phyloP scores from a whole-genome alignment of 2,113 vertebrate genomes.

The Glaucomys volans region DNA sequence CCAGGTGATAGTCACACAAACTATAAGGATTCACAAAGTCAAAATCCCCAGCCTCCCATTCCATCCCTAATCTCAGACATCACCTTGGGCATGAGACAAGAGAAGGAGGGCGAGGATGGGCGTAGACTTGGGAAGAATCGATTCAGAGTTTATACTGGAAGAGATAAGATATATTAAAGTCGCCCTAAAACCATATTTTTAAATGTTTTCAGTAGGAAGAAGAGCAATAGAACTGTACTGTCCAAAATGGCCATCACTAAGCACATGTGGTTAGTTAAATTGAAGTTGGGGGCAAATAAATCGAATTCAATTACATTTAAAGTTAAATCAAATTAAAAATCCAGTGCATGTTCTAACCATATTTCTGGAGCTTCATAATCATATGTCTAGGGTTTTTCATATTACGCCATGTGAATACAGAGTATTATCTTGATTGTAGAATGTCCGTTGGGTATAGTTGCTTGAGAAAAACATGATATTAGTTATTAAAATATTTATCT shows the following conservation, averaged over 20 bases:
- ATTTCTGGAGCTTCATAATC: not conserved
- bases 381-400: not conserved
- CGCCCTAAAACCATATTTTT: not conserved
- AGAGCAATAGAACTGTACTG: not conserved
- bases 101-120: not conserved
- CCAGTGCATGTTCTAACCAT: not conserved
- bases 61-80: not conserved
- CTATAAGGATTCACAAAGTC: not conserved
- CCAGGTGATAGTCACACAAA: not conserved
- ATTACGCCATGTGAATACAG: not conserved
- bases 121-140: not conserved
- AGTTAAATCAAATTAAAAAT: not conserved
- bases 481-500: not conserved
- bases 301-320: not conserved
- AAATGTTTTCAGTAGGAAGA: not conserved
- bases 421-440: not conserved
- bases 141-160: not conserved
- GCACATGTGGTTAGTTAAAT: not conserved
- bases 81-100: not conserved
- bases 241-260: not conserved
- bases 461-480: not conserved
- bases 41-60: accelerated
- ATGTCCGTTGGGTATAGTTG: not conserved
- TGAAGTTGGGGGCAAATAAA: not conserved
- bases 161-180: not conserved